Evolutionary conservation across 2,888 invertebrate genomes (phyloP), one percentile per base, ranked within the genome.

Genomic region (Petrolisthes manimaculis): DNA sequence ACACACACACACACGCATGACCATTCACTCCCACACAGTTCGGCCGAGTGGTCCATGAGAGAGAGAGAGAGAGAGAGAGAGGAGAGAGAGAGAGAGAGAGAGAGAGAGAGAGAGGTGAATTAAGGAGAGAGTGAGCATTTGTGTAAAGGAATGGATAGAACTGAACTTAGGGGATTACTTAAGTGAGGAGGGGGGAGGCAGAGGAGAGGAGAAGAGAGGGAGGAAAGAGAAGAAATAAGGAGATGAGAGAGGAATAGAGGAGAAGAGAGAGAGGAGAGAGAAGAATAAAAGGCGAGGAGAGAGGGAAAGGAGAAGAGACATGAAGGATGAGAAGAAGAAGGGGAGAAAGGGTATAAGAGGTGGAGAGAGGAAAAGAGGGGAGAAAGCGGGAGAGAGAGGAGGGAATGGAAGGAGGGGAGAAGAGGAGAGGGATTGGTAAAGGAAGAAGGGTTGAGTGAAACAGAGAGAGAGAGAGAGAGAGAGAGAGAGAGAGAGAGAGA

Each of bases 291-390:
- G 18, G 74, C 5, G 18, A 6, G 6, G 78, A 78, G 14, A 18
- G 78, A 54, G 53, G 54, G 78, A 78, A 53, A 78, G 78, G 54
- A n/a, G 54, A 53, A 53, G 78, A 53, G 53, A 53, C n/a, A 78
- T 51, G 54, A 53, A 53, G 78, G 54, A n/a, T n/a, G 78, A 53
- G 54, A 78, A 54, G 54, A 53, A 78, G 54, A 78, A 53, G 54
- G 54, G 54, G 54, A 78, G 78, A 78, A 53, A 78, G 54, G 54
- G 54, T 53, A 54, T n/a, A 18, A 53, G 54, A 53, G 51, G 54
- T 18, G 53, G 53, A 78, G 78, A 78, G 53, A 78, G 78, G 53
- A 53, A 78, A 12, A 53, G 3, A 21, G 5, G 9, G 24, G 3
- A n/a, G 9, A 9, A 21, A 3, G 24, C 2, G n/a, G 24, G 24